Evolutionary conservation across 2,797 vertebrate species (phyloP).

Genomic region (Malacoraja senta): DNA sequence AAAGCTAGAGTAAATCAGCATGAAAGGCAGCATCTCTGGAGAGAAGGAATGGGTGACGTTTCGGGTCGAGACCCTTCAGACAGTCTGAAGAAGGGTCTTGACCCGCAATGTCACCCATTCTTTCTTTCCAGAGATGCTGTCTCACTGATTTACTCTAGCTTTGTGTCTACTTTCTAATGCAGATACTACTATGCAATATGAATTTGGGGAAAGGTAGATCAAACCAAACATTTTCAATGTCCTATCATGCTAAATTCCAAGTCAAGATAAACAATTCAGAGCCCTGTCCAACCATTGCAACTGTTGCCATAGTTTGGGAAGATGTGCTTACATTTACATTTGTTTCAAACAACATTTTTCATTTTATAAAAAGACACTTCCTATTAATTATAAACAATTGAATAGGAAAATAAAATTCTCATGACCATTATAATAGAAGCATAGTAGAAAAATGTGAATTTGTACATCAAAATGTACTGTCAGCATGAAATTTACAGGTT

Average conservation of each 20-base stretch:
- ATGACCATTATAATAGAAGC: not conserved
- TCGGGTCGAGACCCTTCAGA: too few species aligned
- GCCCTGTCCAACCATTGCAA: not conserved
- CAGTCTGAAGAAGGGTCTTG: too few species aligned
- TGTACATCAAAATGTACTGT: too few species aligned
- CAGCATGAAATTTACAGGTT: too few species aligned
- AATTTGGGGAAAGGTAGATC: not conserved
- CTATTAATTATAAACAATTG: not conserved
- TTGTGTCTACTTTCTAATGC: not conserved
- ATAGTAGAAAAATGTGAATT: not conserved
- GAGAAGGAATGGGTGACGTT: too few species aligned
- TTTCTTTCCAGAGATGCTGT: too few species aligned
- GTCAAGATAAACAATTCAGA: not conserved
- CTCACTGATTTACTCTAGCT: too few species aligned
- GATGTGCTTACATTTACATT: not conserved
- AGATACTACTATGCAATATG: not conserved
- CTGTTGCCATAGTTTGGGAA: not conserved
- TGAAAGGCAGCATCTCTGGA: too few species aligned
- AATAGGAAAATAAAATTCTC: not conserved
- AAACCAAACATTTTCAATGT: not conserved
- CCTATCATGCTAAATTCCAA: not conserved
- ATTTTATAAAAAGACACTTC: not conserved
- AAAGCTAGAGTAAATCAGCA: too few species aligned
- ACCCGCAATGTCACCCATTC: too few species aligned
- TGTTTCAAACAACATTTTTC: not conserved